These are phyloP conservation scores for Pemphigus obesinymphae DNA, from an alignment of 1,140 invertebrate species.

Conservation along the genomic window DNA sequence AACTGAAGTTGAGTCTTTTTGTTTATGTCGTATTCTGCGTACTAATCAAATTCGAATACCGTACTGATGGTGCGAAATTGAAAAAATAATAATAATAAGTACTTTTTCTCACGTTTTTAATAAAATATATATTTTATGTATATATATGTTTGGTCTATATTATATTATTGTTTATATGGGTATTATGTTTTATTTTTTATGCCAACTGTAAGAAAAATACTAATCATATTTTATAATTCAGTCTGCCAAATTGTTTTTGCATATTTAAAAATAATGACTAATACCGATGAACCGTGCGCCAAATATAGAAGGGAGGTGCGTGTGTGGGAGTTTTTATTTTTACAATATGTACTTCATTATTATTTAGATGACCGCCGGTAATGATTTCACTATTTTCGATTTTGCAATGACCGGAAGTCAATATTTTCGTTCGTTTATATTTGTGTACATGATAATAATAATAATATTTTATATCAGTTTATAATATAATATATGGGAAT, in stretches of 20 bases:
- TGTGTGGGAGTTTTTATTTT: neutral
- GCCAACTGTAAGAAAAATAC: neutral
- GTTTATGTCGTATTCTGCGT: neutral
- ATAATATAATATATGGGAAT: neutral
- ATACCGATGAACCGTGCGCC: neutral
- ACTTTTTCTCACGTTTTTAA: neutral
- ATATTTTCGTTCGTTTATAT: neutral
- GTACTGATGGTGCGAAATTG: neutral
- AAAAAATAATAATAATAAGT: neutral
- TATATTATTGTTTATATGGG: constrained; percentile 1
- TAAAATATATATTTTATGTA: too few relatives aligned
- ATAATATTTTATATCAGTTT: neutral
- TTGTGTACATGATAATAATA: neutral
- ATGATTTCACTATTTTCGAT: neutral
- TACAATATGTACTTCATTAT: neutral
- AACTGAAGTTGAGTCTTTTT: neutral
- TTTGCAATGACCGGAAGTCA: neutral
- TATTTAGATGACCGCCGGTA: neutral
- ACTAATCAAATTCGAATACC: neutral
- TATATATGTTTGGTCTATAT: neutral
- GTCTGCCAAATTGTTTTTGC: neutral
- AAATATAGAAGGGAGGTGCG: neutral
- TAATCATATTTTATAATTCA: neutral
- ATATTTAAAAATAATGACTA: neutral
- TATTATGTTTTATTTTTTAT: too few relatives aligned